Evolutionary conservation across 2,113 vertebrate species (phyloP).

Genomic region (Gopherus evgoodei): DNA sequence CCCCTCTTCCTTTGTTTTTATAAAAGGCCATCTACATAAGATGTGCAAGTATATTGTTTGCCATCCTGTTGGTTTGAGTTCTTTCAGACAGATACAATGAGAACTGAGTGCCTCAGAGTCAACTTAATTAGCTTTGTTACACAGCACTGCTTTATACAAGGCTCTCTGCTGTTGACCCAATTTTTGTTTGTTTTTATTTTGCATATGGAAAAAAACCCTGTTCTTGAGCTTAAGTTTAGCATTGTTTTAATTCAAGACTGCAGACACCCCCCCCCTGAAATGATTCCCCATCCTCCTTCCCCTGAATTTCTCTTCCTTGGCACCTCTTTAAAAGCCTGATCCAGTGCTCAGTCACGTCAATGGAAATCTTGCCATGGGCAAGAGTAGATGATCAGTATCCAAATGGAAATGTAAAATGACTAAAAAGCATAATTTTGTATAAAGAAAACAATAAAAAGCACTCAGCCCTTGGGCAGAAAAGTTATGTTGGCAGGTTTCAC

Average conservation of each 20-base stretch:
- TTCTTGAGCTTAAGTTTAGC: background rate
- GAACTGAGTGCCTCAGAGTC: background rate
- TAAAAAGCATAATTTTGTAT: conserved; percentile 4
- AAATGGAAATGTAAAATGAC: background rate
- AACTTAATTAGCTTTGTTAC: rapidly evolving
- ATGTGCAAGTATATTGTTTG: background rate
- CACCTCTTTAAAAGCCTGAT: background rate
- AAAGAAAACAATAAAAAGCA: background rate
- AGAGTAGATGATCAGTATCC: background rate
- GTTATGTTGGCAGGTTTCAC: background rate
- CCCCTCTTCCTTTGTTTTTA: background rate
- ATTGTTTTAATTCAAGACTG: background rate
- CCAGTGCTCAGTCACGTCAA: background rate
- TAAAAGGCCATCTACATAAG: background rate
- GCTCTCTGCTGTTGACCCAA: background rate
- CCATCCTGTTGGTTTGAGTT: background rate
- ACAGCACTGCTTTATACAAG: rapidly evolving
- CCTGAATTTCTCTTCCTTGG: background rate
- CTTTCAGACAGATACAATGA: background rate
- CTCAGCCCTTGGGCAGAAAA: background rate
- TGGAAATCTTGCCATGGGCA: background rate
- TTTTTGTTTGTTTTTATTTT: background rate
- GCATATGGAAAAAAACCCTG: background rate
- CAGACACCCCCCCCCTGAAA: background rate
- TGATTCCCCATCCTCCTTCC: background rate